Evolutionary conservation across 2,888 invertebrate genomes (phyloP), one percentile per base, ranked within the genome.

Genomic region (Eristalis tenax): DNA sequence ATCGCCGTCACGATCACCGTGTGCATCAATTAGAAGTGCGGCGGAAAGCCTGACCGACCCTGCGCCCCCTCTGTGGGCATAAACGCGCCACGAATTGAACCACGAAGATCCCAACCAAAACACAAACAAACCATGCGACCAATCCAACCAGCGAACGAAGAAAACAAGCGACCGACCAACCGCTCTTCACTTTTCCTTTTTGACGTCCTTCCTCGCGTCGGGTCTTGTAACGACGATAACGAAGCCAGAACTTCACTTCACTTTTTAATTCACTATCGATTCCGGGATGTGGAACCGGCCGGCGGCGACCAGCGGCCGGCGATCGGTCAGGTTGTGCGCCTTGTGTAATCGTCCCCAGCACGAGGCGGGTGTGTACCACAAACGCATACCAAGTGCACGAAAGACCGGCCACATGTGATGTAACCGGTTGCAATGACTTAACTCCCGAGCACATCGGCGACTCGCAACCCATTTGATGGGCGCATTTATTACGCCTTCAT

Each of bases 151-250:
- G n/a, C n/a, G n/a, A n/a, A n/a, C n/a, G n/a, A n/a, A 26, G 26
- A 26, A 32, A 65, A 74, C 68, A 64, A 83, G 76, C 64, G 57
- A 57, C 59, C 79, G 64, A 43, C 38, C 79, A 79, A 87, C 87
- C 79, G 79, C 83, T 87, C 83, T 87, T 87, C 87, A 87, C 83
- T 87, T 87, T 87, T 83, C 87, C 83, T 87, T 87, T 87, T 83
- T 87, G 71, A 73, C 79, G 76, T 87, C 80, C 87, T 87, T 87
- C 83, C 83, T 50, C 63, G 63, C 73, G n/a, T n/a, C n/a, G n/a
- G n/a, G 22, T 43, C 32, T 35, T 28, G 32, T 64, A 6, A 15
- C n/a, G 18, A n/a, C 32, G 18, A 28, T 18, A 64, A 35, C 74
- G 57, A 32, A 23, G 38, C n/a, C 68, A 77, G 68, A 75, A 76